A percentile compares a stretch with the other conserved stretches of the same genome.
Conservation (phyloP, 1,140 invertebrate genomes). For the Magallana gigas region DNA sequence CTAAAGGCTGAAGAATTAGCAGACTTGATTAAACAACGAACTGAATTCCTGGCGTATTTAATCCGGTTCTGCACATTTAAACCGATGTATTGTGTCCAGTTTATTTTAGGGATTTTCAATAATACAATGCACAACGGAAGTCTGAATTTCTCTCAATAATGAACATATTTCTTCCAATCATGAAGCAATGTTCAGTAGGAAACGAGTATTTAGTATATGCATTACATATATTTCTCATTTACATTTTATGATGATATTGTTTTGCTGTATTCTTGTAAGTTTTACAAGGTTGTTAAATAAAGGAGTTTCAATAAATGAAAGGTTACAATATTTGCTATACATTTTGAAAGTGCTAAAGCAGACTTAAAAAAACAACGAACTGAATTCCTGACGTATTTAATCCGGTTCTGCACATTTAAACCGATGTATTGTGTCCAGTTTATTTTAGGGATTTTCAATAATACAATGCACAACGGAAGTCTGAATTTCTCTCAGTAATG, state of each 20-base stretch:
- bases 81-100: neutral
- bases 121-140: neutral
- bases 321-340: too few relatives aligned
- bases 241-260: too few relatives aligned
- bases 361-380: too few relatives aligned
- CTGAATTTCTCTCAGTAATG: neutral
- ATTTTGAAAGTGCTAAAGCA: too few relatives aligned
- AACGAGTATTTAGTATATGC: too few relatives aligned
- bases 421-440: neutral
- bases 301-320: too few relatives aligned
- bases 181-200: conserved; percentile 16
- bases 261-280: too few relatives aligned
- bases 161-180: neutral
- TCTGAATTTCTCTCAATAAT: neutral
- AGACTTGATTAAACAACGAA: too few relatives aligned
- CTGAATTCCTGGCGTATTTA: neutral
- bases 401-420: neutral
- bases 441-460: neutral
- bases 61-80: neutral
- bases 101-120: neutral
- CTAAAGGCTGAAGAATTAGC: too few relatives aligned
- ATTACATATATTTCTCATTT: too few relatives aligned
- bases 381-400: neutral
- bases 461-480: neutral
- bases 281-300: too few relatives aligned